These are phyloP conservation scores for Lerema accius DNA, from an alignment of 1,140 invertebrate species.

Conservation along the genomic window DNA sequence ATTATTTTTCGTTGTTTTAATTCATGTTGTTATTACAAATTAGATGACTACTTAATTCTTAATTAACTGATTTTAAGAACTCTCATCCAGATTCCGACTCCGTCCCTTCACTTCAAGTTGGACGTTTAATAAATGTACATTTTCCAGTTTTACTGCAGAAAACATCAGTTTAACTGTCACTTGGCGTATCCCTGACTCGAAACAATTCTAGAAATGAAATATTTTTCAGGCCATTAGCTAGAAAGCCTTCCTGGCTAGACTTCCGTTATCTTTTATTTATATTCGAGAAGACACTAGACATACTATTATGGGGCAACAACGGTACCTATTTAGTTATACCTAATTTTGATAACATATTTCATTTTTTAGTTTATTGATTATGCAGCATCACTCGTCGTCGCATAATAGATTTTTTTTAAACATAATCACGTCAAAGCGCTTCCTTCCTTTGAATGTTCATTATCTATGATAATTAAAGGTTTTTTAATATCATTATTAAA, in stretches of 20 bases:
- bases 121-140: conserved; percentile 63
- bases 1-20: no score
- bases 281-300: conserved; percentile 10
- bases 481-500: no score
- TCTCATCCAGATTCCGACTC: conserved; percentile 17
- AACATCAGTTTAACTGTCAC: conserved; percentile 72
- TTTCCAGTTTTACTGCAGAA: conserved; percentile 51
- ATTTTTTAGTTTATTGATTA: no score
- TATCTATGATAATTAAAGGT: no score
- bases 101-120: conserved; percentile 47
- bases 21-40: no score
- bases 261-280: conserved; percentile 43
- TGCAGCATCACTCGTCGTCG: no score
- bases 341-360: no score
- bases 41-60: background rate
- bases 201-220: conserved; percentile 76
- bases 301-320: conserved; percentile 3
- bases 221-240: conserved; percentile 74
- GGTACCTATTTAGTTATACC: conserved; percentile 3
- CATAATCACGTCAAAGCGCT: no score
- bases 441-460: no score
- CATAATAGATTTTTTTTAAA: no score
- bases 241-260: conserved; percentile 56
- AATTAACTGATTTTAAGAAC: background rate
- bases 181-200: conserved; percentile 67